These are phyloP conservation scores for Distichodus sexfasciatus DNA, from an alignment of 2,797 vertebrate genomes.

Conservation along the genomic window DNA sequence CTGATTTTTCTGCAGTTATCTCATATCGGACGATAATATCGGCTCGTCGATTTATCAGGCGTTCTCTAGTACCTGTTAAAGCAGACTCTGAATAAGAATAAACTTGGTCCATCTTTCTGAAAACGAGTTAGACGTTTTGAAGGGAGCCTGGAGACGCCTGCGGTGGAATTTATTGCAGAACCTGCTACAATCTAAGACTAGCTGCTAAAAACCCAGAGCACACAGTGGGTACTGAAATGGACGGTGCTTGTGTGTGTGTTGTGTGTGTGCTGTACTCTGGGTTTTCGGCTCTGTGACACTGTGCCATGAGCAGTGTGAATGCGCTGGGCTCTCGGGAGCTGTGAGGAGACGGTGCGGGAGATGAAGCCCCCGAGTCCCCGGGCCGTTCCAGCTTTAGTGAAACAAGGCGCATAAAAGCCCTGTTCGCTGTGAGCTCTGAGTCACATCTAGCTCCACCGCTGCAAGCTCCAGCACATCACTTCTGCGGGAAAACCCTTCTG, in stretches of 20 bases:
- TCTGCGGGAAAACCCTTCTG: slow-evolving; percentile 5
- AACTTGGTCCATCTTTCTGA: no score
- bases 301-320: not conserved
- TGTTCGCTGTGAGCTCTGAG: slow-evolving; percentile 63
- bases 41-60: no score
- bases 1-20: no score
- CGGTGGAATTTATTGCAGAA: slow-evolving; percentile 6
- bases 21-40: no score
- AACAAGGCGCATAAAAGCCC: slow-evolving; percentile 71
- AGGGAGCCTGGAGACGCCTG: not conserved
- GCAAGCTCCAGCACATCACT: slow-evolving; percentile 8
- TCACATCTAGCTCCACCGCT: slow-evolving; percentile 52
- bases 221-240: not conserved
- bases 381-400: slow-evolving; percentile 68
- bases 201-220: not conserved
- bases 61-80: no score
- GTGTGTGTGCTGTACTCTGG: not conserved
- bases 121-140: no score
- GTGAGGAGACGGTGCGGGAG: not conserved
- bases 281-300: slow-evolving; percentile 7
- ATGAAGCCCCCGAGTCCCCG: slow-evolving; percentile 51
- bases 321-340: slow-evolving; percentile 1
- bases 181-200: not conserved
- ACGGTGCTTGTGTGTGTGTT: not conserved
- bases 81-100: no score